These are phyloP conservation scores for Amphipoea oculea DNA, from an alignment of 2,888 invertebrate genomes.

Conservation along the genomic window DNA sequence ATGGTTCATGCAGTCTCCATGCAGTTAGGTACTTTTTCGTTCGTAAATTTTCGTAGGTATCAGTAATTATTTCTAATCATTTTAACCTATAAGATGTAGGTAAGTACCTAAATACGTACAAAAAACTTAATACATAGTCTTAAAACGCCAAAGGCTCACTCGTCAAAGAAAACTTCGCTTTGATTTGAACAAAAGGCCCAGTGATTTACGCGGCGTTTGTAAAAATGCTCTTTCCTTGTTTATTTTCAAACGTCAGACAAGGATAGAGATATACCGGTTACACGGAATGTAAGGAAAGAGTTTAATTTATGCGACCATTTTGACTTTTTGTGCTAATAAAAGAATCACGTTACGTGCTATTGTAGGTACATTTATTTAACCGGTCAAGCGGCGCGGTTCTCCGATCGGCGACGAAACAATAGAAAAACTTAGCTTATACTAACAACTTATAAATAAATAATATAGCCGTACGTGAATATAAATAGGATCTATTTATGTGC, in stretches of 20 bases:
- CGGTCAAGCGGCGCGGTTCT: too few relatives aligned
- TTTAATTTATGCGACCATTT: conserved; percentile 41
- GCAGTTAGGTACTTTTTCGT: background rate
- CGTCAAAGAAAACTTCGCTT: conserved; percentile 63
- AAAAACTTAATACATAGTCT: conserved; percentile 22
- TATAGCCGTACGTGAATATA: background rate
- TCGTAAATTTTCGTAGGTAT: too few relatives aligned
- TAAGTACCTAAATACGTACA: background rate
- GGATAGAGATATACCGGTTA: conserved; percentile 53
- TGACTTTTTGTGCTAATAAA: background rate
- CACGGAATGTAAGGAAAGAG: conserved; percentile 33
- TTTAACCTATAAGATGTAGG: background rate
- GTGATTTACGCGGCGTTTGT: conserved; percentile 61
- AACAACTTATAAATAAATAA: background rate
- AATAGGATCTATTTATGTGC: background rate
- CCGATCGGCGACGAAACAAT: too few relatives aligned
- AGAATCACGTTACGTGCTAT: background rate
- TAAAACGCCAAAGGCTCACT: conserved; percentile 38
- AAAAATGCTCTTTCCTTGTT: conserved; percentile 58
- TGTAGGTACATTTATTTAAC: too few relatives aligned
- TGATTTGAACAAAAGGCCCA: conserved; percentile 64
- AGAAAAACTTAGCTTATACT: background rate
- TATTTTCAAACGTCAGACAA: conserved; percentile 51
- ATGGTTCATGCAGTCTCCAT: background rate
- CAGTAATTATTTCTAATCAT: background rate